Conservation (phyloP, 2,113 vertebrate genomes). For the Spea multiplicata region DNA sequence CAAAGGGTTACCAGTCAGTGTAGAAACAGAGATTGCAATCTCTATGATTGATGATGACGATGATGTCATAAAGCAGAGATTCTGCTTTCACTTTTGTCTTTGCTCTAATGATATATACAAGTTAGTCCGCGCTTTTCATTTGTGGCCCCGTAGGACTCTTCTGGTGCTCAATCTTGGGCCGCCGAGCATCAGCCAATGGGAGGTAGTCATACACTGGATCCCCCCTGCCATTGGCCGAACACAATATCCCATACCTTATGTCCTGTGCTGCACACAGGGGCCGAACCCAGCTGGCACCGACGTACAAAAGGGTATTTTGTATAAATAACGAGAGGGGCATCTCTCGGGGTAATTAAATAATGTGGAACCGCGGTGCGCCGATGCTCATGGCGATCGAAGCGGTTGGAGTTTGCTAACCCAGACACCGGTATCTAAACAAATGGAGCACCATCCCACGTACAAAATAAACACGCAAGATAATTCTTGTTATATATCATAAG, state of each 20-base stretch:
- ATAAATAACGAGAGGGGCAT: background rate
- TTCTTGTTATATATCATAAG: conserved; percentile 1
- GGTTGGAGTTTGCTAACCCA: background rate
- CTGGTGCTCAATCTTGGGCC: too few relatives aligned
- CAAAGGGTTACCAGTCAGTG: too few relatives aligned
- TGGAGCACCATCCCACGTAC: background rate
- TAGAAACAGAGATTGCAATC: too few relatives aligned
- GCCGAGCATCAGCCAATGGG: too few relatives aligned
- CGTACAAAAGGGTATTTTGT: background rate
- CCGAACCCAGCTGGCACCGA: background rate
- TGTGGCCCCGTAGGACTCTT: too few relatives aligned
- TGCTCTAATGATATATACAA: too few relatives aligned
- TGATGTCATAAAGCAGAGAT: too few relatives aligned
- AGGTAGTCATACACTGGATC: too few relatives aligned
- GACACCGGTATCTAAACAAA: background rate
- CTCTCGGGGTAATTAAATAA: background rate
- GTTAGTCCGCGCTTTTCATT: too few relatives aligned
- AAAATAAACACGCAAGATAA: background rate
- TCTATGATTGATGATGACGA: too few relatives aligned
- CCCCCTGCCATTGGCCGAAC: too few relatives aligned
- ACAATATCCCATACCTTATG: background rate
- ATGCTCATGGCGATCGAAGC: background rate
- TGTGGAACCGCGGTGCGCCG: background rate
- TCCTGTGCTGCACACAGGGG: background rate
- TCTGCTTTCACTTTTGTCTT: too few relatives aligned